Percentiles rank a stretch among this genome's conserved stretches.
Conservation (phyloP, 2,888 invertebrate species). For the Epiblema foenella region DNA sequence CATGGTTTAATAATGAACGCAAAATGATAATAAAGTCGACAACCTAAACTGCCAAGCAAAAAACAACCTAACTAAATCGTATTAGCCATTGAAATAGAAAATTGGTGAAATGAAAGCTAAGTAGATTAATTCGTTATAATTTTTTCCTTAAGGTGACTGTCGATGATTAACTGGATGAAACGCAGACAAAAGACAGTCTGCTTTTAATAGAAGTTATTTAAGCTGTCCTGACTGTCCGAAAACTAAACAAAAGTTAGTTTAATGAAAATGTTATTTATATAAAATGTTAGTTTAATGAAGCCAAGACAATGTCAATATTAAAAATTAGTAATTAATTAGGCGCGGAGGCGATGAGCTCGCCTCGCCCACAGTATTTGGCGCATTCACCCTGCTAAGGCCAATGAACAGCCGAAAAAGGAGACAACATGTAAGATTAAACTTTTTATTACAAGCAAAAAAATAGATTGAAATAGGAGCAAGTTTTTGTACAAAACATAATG, state of each 20-base stretch:
- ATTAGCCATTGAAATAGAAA: background rate
- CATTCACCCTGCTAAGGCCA: slow-evolving; percentile 67
- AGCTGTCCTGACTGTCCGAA: slow-evolving; percentile 7
- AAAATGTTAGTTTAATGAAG: slow-evolving; percentile 44
- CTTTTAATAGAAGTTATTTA: slow-evolving; percentile 2
- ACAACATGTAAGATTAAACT: slow-evolving; percentile 36
- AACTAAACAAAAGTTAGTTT: slow-evolving; percentile 29
- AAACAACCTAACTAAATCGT: too few species aligned
- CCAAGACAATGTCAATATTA: slow-evolving; percentile 50
- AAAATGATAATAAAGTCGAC: background rate
- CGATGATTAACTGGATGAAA: background rate
- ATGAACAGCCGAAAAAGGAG: slow-evolving; percentile 59
- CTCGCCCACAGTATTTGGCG: slow-evolving; percentile 60
- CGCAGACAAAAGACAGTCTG: slow-evolving; percentile 17
- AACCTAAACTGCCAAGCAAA: background rate
- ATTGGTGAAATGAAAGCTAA: background rate
- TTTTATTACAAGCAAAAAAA: slow-evolving; percentile 49
- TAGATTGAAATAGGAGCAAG: slow-evolving; percentile 53
- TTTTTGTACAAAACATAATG: slow-evolving; percentile 51
- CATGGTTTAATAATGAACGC: background rate
- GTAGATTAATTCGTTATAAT: background rate
- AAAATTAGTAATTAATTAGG: slow-evolving; percentile 50
- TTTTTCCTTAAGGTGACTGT: background rate
- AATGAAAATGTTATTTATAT: too few species aligned
- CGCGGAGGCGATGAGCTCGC: slow-evolving; percentile 58